phyloP scores from a whole-genome alignment of 2,113 vertebrate species.

The Cavia aperea region DNA sequence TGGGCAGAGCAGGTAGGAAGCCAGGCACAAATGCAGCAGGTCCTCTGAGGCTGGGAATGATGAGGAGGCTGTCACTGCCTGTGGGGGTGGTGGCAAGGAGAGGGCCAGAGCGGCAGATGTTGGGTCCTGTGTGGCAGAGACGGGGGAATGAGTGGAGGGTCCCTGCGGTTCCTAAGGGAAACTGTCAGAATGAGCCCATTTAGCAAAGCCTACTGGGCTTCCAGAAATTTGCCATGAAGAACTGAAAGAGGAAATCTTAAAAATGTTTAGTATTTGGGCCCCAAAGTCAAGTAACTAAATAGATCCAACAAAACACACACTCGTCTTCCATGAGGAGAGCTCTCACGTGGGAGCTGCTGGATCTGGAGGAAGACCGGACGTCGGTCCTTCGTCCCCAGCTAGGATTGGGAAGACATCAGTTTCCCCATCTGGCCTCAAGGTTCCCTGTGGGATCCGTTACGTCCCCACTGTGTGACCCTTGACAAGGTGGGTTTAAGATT shows the following conservation, averaged over 20 bases:
- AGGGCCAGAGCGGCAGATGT: background rate
- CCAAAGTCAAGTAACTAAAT: background rate
- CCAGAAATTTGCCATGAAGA: background rate
- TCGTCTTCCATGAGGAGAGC: rapidly evolving
- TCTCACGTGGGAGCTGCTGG: background rate
- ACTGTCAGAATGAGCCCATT: background rate
- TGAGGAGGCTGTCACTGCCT: too few relatives aligned
- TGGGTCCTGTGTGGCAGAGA: background rate
- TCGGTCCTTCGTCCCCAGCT: background rate
- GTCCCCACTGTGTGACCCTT: background rate
- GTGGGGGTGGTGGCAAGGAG: too few relatives aligned
- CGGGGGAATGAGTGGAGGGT: rapidly evolving
- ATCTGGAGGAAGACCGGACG: background rate
- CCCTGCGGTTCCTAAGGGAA: background rate
- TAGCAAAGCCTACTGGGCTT: background rate
- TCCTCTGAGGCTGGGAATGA: background rate
- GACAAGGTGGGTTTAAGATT: background rate
- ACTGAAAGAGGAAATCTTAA: background rate
- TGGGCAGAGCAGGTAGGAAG: background rate
- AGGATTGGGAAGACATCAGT: rapidly evolving
- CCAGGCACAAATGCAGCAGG: rapidly evolving
- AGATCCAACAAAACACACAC: rapidly evolving
- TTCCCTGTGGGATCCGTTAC: rapidly evolving
- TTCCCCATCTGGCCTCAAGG: background rate
- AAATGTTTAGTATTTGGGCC: background rate